A percentile compares a stretch with the other conserved stretches of the same genome.
phyloP scores from a whole-genome alignment of 2,888 invertebrate species.

The Branchipolynoe longqiensis region DNA sequence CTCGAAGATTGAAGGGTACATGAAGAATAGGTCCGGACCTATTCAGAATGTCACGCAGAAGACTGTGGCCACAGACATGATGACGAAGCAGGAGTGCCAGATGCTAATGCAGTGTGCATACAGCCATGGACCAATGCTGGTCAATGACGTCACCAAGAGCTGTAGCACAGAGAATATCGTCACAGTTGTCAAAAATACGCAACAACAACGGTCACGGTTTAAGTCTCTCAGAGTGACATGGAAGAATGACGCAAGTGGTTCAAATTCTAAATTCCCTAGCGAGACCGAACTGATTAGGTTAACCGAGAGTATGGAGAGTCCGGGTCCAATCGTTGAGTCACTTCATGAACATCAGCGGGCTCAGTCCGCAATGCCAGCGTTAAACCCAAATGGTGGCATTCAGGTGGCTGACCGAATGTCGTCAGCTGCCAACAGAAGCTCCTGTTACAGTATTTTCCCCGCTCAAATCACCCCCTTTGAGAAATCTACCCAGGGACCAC shows the following conservation, averaged over 20 bases:
- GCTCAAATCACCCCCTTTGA: no score
- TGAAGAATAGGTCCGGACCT: background rate
- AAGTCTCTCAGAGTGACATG: background rate
- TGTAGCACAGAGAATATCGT: constrained; percentile 55
- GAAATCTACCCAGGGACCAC: background rate
- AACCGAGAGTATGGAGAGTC: no score
- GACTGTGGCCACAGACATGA: constrained; percentile 11
- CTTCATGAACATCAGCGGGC: background rate
- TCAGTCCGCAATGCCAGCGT: constrained; percentile 11
- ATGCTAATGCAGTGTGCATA: constrained; percentile 38
- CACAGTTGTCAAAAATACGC: background rate
- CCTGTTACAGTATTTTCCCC: background rate
- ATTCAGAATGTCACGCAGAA: constrained; percentile 9
- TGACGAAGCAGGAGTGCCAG: constrained; percentile 37
- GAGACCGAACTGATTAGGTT: no score
- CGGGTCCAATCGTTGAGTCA: background rate
- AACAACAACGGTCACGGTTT: background rate
- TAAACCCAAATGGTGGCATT: background rate
- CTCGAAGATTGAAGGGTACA: constrained; percentile 12
- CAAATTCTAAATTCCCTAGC: no score
- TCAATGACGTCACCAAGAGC: constrained; percentile 37
- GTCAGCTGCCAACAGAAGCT: background rate
- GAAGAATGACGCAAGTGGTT: background rate
- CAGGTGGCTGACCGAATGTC: background rate
- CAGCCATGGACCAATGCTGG: constrained; percentile 20